phyloP scores from a whole-genome alignment of 2,113 vertebrate species.

The Monopterus albus region DNA sequence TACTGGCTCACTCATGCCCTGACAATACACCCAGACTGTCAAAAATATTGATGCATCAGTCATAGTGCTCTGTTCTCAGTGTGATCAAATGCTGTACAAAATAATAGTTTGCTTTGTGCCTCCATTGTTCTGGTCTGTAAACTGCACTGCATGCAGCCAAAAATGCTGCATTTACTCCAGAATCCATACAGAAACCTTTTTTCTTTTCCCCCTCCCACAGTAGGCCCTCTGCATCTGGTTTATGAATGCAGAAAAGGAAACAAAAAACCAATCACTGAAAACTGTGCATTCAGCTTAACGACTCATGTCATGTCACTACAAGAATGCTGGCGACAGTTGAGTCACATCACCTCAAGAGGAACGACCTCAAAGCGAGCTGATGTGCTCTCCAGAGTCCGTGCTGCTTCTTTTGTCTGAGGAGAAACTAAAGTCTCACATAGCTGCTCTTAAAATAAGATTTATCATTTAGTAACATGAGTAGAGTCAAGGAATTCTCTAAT shows the following conservation, averaged over 20 bases:
- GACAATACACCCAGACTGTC: neutral
- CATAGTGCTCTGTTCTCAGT: neutral
- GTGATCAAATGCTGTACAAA: neutral
- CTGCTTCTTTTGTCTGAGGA: conserved; percentile 41
- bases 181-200: neutral
- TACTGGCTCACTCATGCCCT: conserved; percentile 1
- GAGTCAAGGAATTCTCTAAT: neutral
- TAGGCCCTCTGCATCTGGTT: neutral
- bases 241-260: conserved; percentile 26
- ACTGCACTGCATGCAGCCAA: neutral
- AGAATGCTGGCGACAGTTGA: neutral
- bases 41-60: conserved; percentile 6
- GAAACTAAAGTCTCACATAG: conserved; percentile 31
- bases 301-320: conserved; percentile 5
- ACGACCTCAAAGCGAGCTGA: neutral
- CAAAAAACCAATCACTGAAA: conserved; percentile 19
- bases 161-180: neutral
- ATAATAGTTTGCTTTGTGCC: neutral
- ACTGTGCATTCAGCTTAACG: conserved; percentile 20
- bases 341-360: conserved; percentile 14
- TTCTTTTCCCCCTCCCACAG: neutral
- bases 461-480: neutral
- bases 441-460: conserved; percentile 3
- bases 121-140: conserved; percentile 3
- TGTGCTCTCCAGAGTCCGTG: conserved; percentile 17